Conservation (phyloP, 1,140 invertebrate genomes). For the Charaxes varanes region DNA sequence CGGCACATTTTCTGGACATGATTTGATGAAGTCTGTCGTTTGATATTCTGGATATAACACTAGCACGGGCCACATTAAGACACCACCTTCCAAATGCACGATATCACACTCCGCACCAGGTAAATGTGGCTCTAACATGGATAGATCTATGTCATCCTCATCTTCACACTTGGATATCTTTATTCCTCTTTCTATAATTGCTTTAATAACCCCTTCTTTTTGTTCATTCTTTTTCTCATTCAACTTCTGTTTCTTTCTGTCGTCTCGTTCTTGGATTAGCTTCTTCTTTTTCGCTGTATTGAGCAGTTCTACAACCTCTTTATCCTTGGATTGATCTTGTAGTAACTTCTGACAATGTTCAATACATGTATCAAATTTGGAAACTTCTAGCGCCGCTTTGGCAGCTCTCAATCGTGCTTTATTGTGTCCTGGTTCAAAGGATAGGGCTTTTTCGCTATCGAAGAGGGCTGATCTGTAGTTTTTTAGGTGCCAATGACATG, state of each 20-base stretch:
- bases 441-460: slow-evolving; percentile 79
- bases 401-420: slow-evolving; percentile 88
- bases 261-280: slow-evolving; percentile 77
- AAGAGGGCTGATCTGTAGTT: slow-evolving; percentile 82
- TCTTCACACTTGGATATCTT: slow-evolving; percentile 57
- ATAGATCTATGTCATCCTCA: slow-evolving; percentile 64
- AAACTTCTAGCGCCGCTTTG: slow-evolving; percentile 80
- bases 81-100: slow-evolving; percentile 86
- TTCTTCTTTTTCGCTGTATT: slow-evolving; percentile 78
- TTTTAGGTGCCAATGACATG: slow-evolving; percentile 89
- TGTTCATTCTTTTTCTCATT: slow-evolving; percentile 75
- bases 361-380: slow-evolving; percentile 83
- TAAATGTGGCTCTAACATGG: slow-evolving; percentile 77
- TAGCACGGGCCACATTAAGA: slow-evolving; percentile 67
- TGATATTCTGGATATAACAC: slow-evolving; percentile 58
- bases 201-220: slow-evolving; percentile 66
- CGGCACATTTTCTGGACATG: slow-evolving; percentile 78
- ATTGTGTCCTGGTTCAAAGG: slow-evolving; percentile 84
- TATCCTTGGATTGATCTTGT: slow-evolving; percentile 73
- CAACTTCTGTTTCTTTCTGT: slow-evolving; percentile 57
- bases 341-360: slow-evolving; percentile 83
- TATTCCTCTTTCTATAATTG: slow-evolving; percentile 60
- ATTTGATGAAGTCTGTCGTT: slow-evolving; percentile 75
- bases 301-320: slow-evolving; percentile 76
- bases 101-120: slow-evolving; percentile 76